phyloP scores from a whole-genome alignment of 2,113 vertebrate genomes.

The Bostrychus sinensis region DNA sequence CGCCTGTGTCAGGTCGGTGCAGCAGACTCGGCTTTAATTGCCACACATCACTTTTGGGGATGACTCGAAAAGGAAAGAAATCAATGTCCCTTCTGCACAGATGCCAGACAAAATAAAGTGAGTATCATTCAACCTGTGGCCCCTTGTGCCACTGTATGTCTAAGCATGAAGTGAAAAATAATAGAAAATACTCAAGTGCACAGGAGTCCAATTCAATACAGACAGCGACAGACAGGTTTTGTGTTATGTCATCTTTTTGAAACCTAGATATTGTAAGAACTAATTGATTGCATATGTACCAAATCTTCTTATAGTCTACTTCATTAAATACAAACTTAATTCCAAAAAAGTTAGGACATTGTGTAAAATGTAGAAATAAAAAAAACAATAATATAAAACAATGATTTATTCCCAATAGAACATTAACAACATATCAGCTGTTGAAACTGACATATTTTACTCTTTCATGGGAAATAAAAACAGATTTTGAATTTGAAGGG shows the following conservation, averaged over 20 bases:
- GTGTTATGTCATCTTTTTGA: neutral
- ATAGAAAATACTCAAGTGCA: constrained; percentile 6
- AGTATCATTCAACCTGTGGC: constrained; percentile 23
- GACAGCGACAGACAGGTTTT: neutral
- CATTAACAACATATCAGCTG: no score
- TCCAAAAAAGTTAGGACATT: no score
- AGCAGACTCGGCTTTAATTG: constrained; percentile 52
- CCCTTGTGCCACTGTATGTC: constrained; percentile 18
- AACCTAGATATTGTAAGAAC: neutral
- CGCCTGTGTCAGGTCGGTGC: constrained; percentile 62
- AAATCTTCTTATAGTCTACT: no score
- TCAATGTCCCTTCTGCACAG: constrained; percentile 40
- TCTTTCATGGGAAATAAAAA: no score
- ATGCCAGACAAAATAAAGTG: constrained; percentile 25
- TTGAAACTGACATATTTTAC: no score
- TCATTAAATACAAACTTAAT: no score
- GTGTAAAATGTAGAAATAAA: no score
- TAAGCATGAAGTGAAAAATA: constrained; percentile 13
- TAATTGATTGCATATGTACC: no score
- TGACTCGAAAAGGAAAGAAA: constrained; percentile 54
- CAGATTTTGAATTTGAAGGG: no score
- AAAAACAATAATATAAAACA: no score
- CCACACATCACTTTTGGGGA: constrained; percentile 55
- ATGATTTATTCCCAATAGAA: no score
- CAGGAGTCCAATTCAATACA: neutral